Evolutionary conservation across 2,113 vertebrate species (phyloP), one percentile per base, ranked within the genome.

Genomic region (Pimephales promelas): DNA sequence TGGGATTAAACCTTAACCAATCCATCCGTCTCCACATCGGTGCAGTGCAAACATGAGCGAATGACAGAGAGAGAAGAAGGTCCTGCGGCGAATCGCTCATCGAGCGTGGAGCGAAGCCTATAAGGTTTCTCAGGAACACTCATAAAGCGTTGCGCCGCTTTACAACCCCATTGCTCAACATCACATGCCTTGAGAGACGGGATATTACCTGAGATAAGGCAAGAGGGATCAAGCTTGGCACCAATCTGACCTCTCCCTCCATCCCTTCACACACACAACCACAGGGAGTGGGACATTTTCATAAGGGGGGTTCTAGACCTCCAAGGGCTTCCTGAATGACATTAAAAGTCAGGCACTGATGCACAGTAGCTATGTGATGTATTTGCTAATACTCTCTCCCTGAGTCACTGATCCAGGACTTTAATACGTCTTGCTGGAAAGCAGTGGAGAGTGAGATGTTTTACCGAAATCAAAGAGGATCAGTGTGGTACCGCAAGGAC

Each of bases 141-240:
- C 92, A 90, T 93, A 94, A 93, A 93, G 90, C 78, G 73, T 79
- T 90, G 86, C 66, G 43, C 86, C 82, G 71, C 83, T 94, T 95
- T 94, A 94, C 92, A 84, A 81, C 90, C 85, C 73, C 75, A 59
- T 94, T 94, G 91, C 91, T 88, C 92, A 94, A 94, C 88, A 89
- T 93, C 92, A 93, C 92, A 94, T 94, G 93, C 92, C 87, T 92
- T 79, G 87, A 91, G 87, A 89, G 85, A 81, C 4, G 86, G 90
- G 90, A 92, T 93, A 91, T 92, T 92, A 91, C 90, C 88, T 87
- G 73, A 93, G 94, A 95, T 94, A 94, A 94, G 93, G 87, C 34
- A 81, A 88, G 87, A 90, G 89, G 87, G 87, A 84, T 79, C 76
- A 88, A 88, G 90, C 87, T 84, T 85, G 82, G 86, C 80, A 76